Base-by-base conservation (phyloP, 64 coral and sea anemone species). In the Acropora yongei region DNA sequence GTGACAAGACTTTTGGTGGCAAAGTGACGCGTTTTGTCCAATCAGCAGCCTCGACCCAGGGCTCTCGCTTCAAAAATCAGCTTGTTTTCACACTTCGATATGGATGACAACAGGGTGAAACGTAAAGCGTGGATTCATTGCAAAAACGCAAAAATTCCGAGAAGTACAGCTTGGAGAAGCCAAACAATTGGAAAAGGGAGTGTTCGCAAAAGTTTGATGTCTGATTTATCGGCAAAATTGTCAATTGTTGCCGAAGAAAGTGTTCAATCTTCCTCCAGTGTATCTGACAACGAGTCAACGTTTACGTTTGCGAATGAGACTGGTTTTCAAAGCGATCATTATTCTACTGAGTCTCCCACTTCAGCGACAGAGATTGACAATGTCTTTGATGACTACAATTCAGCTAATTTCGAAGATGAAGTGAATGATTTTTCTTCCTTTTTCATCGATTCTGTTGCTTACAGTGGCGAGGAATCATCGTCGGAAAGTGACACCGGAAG, bases 61-160 rank as follows among this genome's bases (percentile, higher is more conserved):
- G 42, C 39, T 75, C 73, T 44, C 42, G 73, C 73, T 75, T 5
- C 73, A 42, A 75, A 13, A 44, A 13, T 75, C 42, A 4, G 41
- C 12, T 75, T 43, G 40, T 44, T 14, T 75, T 75, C 41, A 43
- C 58, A 14, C 58, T 63, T 63, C 10, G 12, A 63, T 12, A 86
- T 86, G 83, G 65, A 57, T 20, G 71, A 86, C 41, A 42, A 49
- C 8, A 58, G 30, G 11, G 9, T 1, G 65, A 69, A 72, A 86
- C 16, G 63, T 45, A 86, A 86, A 86, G 61, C 71, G 41, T 72
- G 83, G 83, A 49, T 86, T 12, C 67, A 47, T 86, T 86, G 58
- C 63, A 86, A 86, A 86, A 41, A 86, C 20, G 83, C 83, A 45
- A 86, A 86, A 63, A 44, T 72, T 86, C 83, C 83, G 49, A 86